A percentile compares a stretch with the other conserved stretches of the same genome.
Evolutionary conservation across 1,140 invertebrate genomes (phyloP).

Genomic region (Fopius arisanus): DNA sequence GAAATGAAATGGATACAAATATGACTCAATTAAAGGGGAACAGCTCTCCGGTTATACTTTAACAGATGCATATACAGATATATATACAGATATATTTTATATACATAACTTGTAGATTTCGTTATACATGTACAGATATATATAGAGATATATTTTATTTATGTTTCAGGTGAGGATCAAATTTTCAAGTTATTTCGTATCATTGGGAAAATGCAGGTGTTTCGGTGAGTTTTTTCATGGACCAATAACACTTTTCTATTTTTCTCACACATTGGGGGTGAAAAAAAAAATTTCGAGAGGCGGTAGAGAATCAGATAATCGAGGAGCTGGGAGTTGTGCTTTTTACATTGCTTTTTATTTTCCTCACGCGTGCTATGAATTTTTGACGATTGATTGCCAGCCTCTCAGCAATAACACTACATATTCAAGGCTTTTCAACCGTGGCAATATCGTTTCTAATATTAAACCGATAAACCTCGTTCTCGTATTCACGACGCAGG

Average conservation of each 20-base stretch:
- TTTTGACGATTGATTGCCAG: slow-evolving; percentile 24
- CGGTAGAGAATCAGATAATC: background rate
- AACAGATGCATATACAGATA: background rate
- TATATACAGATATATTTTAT: too few relatives aligned
- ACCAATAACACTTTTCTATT: background rate
- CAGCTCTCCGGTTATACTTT: background rate
- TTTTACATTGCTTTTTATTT: background rate
- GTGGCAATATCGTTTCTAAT: slow-evolving; percentile 42
- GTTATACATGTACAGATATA: background rate
- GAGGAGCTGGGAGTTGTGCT: background rate
- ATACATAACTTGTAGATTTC: too few relatives aligned
- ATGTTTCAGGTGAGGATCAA: slow-evolving; percentile 17
- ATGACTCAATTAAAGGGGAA: slow-evolving; percentile 6
- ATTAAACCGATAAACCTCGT: slow-evolving; percentile 43
- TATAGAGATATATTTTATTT: background rate
- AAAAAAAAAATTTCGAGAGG: too few relatives aligned
- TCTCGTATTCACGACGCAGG: slow-evolving; percentile 20
- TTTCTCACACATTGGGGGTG: background rate
- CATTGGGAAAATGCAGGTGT: background rate
- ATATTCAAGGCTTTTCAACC: slow-evolving; percentile 4
- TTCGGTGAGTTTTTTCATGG: background rate
- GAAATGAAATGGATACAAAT: slow-evolving; percentile 2
- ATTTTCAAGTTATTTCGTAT: background rate
- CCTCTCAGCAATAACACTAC: slow-evolving; percentile 7
- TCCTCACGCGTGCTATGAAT: background rate